Conservation (phyloP, 2,797 vertebrate genomes). For the Pygocentrus nattereri region DNA sequence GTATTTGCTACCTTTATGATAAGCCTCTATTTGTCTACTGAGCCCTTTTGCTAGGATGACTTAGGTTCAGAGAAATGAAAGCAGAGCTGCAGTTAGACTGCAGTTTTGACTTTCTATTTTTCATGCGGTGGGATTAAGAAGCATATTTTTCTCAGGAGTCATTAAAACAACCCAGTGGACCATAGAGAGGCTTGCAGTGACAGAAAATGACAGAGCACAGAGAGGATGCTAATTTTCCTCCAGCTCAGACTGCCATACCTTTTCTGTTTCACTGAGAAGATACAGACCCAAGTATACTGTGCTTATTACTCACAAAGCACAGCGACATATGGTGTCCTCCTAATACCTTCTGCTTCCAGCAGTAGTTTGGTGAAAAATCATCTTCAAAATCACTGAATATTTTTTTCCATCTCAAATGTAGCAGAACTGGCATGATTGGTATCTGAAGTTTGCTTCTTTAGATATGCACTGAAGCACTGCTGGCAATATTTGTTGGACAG, state of each 20-base stretch:
- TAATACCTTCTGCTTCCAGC: not conserved
- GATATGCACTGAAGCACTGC: too few relatives aligned
- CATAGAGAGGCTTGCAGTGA: slow-evolving; percentile 61
- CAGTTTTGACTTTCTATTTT: not conserved
- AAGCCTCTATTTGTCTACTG: slow-evolving; percentile 28
- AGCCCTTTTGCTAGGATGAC: slow-evolving; percentile 1
- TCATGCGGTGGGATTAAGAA: slow-evolving; percentile 15
- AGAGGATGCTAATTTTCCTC: not conserved
- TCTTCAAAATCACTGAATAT: too few relatives aligned
- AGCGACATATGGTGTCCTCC: not conserved
- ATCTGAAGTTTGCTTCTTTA: not conserved
- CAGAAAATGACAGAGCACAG: slow-evolving; percentile 60
- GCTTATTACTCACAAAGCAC: not conserved
- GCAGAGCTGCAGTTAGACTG: not conserved
- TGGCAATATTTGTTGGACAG: not conserved
- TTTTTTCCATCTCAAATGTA: not conserved
- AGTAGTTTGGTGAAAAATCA: not conserved
- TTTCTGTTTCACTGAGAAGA: not conserved
- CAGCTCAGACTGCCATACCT: not conserved
- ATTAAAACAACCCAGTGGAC: slow-evolving; percentile 76
- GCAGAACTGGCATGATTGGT: not conserved
- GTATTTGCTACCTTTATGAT: slow-evolving; percentile 5
- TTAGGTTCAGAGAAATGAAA: not conserved
- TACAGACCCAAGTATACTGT: not conserved
- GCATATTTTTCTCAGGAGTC: slow-evolving; percentile 62